Base-by-base conservation (phyloP, 2,797 vertebrate species). In the Megaceryle alcyon region DNA sequence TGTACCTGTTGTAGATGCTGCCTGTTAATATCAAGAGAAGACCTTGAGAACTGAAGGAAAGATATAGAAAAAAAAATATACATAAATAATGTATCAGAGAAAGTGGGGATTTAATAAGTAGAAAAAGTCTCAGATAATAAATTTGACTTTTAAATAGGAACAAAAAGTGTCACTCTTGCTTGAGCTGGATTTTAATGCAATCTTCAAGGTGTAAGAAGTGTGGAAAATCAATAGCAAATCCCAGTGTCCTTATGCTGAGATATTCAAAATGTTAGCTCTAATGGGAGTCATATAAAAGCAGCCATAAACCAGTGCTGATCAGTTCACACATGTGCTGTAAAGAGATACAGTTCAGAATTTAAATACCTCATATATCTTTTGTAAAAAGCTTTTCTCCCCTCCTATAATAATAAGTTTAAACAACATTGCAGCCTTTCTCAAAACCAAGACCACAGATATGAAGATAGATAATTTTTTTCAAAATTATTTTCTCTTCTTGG, bases 401-500 rank as follows among this genome's bases (percentile, higher is more conserved):
- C 4, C 53, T 39, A 54, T 80, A 92, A 95, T 91, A 89, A 91
- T 96, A 96, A 96, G 94, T 96, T 98, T 97, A 95, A 96, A 89
- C 94, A 97, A 97, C 80, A 97, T 79, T 84, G 82, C 90, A 93
- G 70, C 71, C 31, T 93, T 95, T 97, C 90, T 91, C 60, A 94
- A 95, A 97, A 97, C 90, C 86, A 72, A 97, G 83, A 88, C 66
- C 63, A 94, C 79, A 94, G 85, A 97, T 98, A 92, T 61, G 87
- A 96, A 96, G 82, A 90, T 51, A 96, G 94, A 97, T 96, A 96
- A 92, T 97, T 97, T 97, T 97, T 97, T 70, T 90, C 96, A 88
- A 97, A 97, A 97, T 97, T 97, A 97, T 98, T 98, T 97, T 97
- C 94, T 97, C 96, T 97, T 97, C 97, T 97, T 97, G 85, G 91